Evolutionary conservation across 2,113 vertebrate genomes (phyloP), one percentile per base, ranked within the genome.

Genomic region (Oryzias woworae): DNA sequence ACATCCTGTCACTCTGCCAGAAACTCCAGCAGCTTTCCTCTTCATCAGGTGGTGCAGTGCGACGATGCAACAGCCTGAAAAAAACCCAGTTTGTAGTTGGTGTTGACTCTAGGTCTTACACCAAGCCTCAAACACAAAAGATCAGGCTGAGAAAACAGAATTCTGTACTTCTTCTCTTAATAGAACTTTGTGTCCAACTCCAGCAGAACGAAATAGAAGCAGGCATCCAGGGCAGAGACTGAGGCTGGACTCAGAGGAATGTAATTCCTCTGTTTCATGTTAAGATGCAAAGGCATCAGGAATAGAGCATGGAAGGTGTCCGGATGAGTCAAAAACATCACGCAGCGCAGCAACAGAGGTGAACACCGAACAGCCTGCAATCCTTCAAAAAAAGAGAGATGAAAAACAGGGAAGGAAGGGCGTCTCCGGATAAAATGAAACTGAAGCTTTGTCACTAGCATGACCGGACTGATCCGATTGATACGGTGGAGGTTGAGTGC

Each of bases 41-140:
- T 77, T 55, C 82, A 74, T 87, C 83, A 85, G 88, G 85, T 89
- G 87, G 87, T 85, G 89, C 87, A 87, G 78, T 87, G 87, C 78
- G 86, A 83, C 87, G 85, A 72, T 54, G 81, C 74, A 85, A 83
- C 76, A 81, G 78, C 36, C 75, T n/a, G 50, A 71, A 72, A 67
- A 71, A 68, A 73, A 73, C 78, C 75, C 71, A 77, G 36, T 85
- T 84, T 75, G 67, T 41, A 58, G 53, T 69, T 73, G 62, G 45
- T 62, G 23, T 5, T 28, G 26, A 28, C 26, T 28, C 26, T 28
- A 28, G 26, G 12, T 8, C 10, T 36, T 10, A 36, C 36, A 36
- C 36, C 10, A 2, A 36, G 36, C 36, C 36, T 36, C 31, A 36
- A 36, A 36, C 36, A 36, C 36, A 36, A 36, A 36, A 36, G 36